Evolutionary conservation across 1,140 invertebrate species (phyloP).

Genomic region (Cherax quadricarinatus): DNA sequence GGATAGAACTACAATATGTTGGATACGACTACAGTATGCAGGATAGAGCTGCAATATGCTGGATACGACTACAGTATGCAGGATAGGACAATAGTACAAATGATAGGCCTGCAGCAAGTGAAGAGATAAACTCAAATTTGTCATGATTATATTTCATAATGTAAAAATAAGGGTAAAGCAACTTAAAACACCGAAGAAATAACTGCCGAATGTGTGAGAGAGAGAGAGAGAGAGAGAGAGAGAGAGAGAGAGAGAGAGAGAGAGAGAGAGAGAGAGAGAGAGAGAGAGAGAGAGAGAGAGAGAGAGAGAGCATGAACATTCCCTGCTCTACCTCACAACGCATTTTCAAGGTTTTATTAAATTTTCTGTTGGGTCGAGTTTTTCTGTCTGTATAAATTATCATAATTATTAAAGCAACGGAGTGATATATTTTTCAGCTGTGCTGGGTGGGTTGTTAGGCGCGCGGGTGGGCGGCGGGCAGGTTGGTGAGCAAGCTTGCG

Average conservation of each 20-base stretch:
- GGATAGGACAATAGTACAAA: no score
- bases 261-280: conserved; percentile 31
- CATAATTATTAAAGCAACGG: neutral
- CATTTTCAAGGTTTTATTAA: neutral
- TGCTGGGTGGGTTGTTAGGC: neutral
- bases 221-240: conserved; percentile 34
- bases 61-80: no score
- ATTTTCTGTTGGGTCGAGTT: neutral
- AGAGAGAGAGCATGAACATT: neutral
- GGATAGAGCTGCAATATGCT: no score
- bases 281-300: neutral
- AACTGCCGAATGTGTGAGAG: neutral
- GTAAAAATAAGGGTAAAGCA: no score
- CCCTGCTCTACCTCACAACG: neutral
- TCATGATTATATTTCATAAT: no score
- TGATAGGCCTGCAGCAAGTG: no score
- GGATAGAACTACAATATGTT: no score
- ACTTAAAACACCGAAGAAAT: no score
- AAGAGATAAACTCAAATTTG: no score
- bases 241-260: conserved; percentile 28
- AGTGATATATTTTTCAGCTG: neutral
- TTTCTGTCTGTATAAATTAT: conserved; percentile 2
- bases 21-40: no score
- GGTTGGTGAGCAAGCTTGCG: no score
- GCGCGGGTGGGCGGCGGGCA: no score